Evolutionary conservation across 2,888 invertebrate species (phyloP).

Genomic region (Elegia similella): DNA sequence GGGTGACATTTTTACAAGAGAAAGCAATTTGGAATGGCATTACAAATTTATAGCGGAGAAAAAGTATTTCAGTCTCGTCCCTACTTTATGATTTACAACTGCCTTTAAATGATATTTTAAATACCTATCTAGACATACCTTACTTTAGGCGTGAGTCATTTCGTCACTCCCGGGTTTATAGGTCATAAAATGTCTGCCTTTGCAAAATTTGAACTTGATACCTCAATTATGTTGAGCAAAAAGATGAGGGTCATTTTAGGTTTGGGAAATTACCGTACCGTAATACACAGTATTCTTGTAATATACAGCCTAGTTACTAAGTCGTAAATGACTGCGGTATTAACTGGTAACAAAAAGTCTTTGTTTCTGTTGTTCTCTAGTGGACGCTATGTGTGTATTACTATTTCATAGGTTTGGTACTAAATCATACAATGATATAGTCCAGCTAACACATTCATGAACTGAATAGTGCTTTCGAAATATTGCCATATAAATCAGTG

Average conservation of each 20-base stretch:
- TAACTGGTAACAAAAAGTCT: background rate
- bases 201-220: background rate
- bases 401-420: slow-evolving; percentile 18
- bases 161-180: background rate
- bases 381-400: slow-evolving; percentile 1
- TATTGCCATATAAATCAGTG: slow-evolving; percentile 62
- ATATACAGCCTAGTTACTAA: background rate
- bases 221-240: no score
- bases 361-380: background rate
- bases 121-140: background rate
- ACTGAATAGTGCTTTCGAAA: slow-evolving; percentile 48
- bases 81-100: background rate
- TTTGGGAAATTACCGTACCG: background rate
- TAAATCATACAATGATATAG: slow-evolving; percentile 54
- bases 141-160: background rate
- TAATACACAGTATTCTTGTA: background rate
- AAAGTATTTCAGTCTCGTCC: background rate
- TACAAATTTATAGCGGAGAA: background rate
- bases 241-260: background rate
- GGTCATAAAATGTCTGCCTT: background rate
- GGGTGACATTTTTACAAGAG: background rate
- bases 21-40: slow-evolving; percentile 1
- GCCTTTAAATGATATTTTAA: background rate
- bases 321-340: background rate
- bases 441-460: slow-evolving; percentile 38